phyloP scores from a whole-genome alignment of 2,888 invertebrate species.

The Cremastinae sp. region DNA sequence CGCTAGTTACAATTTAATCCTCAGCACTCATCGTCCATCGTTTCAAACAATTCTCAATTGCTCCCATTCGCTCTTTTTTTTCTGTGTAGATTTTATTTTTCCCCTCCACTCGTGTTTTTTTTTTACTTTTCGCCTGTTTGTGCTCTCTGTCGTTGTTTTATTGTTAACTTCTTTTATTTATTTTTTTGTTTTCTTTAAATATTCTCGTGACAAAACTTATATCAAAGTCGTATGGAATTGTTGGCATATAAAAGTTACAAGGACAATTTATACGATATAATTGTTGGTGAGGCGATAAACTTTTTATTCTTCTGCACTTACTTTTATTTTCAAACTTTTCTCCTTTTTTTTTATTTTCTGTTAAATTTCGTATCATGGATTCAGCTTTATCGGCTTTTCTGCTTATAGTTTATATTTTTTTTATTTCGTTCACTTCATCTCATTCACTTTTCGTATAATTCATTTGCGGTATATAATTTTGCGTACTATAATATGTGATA shows the following conservation, averaged over 20 bases:
- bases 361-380: conserved; percentile 3
- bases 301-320: conserved; percentile 18
- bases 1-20: conserved; percentile 40
- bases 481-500: conserved; percentile 13
- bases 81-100: conserved; percentile 6
- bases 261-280: conserved; percentile 69
- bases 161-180: conserved; percentile 13
- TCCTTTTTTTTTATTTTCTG: not conserved
- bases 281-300: conserved; percentile 51
- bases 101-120: conserved; percentile 26
- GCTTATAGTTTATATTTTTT: conserved; percentile 1
- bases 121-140: conserved; percentile 28
- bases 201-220: conserved; percentile 61
- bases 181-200: conserved; percentile 35
- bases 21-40: conserved; percentile 48
- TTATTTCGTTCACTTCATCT: conserved; percentile 7
- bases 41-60: conserved; percentile 30
- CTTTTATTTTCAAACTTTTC: conserved; percentile 14
- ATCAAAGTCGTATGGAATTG: conserved; percentile 70
- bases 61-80: conserved; percentile 19
- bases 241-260: conserved; percentile 75
- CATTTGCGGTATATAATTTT: conserved; percentile 45
- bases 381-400: conserved; percentile 4
- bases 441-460: conserved; percentile 9
- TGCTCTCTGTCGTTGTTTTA: conserved; percentile 35